Base-by-base conservation (phyloP, 2,888 invertebrate species). In the Drosophila percnosoma region DNA sequence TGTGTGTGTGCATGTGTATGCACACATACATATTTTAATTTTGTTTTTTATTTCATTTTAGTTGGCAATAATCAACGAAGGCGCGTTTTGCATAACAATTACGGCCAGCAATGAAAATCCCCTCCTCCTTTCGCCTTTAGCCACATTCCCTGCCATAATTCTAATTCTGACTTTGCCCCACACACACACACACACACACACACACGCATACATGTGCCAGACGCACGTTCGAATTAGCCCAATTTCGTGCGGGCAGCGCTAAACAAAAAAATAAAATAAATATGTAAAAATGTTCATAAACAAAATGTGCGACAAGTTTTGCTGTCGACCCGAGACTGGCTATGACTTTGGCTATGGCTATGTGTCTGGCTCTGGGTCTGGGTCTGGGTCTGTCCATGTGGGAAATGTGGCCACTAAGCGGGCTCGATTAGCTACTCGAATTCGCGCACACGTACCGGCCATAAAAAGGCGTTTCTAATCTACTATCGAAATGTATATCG, bases 61-160 rank as follows among this genome's bases (percentile, higher is more conserved):
- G 91, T 90, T 91, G 90, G 90, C 90, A 90, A 91, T 90, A 91
- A 91, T 91, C 91, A 84, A 82, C 66, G 59, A 75, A 74, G 75
- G 68, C 75, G 87, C 82, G 87, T 63, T 84, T 81, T 69, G 90
- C 91, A 90, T 90, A 83, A 78, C 79, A 90, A 91, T 80, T 84
- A 84, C 66, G 65, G 63, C 66, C 67, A 68, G 75, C 66, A 86
- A 87, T 83, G 84, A 78, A 76, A 74, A 73, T 38, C 51, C 49
- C 51, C 15, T 10, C 42, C 53, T 57, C 36, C 33, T 38, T 55
- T 55, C 64, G 58, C 59, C 49, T 60, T 62, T 53, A 36, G 55
- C 66, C 53, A 36, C 73, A 64, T 68, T 62, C 55, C 68, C 36
- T 45, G 75, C 75, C 81, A 83, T 83, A 80, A 89, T 91, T 90